Evolutionary conservation across 2,888 invertebrate species (phyloP).

Genomic region (Cantharis flavilabris): DNA sequence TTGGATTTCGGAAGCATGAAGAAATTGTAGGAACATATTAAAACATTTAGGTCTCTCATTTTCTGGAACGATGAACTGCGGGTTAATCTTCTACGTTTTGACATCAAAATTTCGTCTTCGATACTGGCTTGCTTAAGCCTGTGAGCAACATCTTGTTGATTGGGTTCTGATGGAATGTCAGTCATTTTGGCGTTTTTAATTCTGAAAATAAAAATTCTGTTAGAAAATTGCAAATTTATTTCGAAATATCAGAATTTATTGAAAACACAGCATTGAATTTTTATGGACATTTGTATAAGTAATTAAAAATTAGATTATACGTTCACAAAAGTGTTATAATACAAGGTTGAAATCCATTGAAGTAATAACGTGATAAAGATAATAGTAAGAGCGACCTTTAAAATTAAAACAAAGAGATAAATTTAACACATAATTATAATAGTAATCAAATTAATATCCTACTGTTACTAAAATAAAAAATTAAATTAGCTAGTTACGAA

Average conservation of each 20-base stretch:
- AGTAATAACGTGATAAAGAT: background rate
- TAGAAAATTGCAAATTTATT: background rate
- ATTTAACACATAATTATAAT: background rate
- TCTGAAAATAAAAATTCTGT: background rate
- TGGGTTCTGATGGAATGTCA: background rate
- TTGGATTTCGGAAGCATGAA: constrained; percentile 47
- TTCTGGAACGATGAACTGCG: constrained; percentile 48
- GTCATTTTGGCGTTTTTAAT: background rate
- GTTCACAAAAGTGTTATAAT: background rate
- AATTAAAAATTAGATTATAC: background rate
- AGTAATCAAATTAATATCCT: background rate
- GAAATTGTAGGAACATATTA: constrained; percentile 50
- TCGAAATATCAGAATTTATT: background rate
- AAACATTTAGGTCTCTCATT: constrained; percentile 48
- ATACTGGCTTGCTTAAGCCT: background rate
- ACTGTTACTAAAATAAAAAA: constrained; percentile 1
- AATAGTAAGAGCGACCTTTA: background rate
- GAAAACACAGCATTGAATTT: background rate
- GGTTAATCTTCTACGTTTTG: constrained; percentile 32
- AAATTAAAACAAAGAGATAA: background rate
- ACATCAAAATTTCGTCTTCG: background rate
- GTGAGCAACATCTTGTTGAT: background rate
- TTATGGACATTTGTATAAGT: background rate
- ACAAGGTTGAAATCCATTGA: background rate
- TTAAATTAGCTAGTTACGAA: background rate